These are phyloP conservation scores for Akabosia matsudoensis DNA, from an alignment of 1,140 invertebrate genomes.

Conservation along the genomic window DNA sequence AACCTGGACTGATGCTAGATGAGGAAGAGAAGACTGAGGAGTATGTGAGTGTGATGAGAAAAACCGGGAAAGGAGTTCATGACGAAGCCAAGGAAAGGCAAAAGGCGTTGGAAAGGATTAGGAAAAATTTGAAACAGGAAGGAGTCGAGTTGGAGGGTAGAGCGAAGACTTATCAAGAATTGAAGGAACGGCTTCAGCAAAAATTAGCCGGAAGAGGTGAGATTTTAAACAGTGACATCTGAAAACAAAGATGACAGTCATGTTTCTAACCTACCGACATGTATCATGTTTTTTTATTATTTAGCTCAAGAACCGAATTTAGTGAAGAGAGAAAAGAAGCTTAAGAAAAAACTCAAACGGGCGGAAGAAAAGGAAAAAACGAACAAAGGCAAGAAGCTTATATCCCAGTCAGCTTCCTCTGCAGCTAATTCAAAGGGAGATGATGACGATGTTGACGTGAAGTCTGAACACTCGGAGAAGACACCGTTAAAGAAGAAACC, in stretches of 20 bases:
- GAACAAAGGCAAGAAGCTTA: slow-evolving; percentile 36
- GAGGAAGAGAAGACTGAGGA: slow-evolving; percentile 35
- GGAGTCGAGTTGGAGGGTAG: background rate
- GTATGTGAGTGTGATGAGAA: slow-evolving; percentile 38
- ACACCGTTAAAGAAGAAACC: slow-evolving; percentile 38
- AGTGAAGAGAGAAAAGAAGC: slow-evolving; percentile 26
- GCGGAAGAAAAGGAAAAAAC: background rate
- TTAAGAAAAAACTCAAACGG: slow-evolving; percentile 29
- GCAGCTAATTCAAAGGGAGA: slow-evolving; percentile 7
- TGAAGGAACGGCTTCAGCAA: slow-evolving; percentile 25
- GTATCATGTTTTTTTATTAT: background rate
- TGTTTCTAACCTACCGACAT: too few species aligned
- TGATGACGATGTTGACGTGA: background rate
- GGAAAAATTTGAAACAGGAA: slow-evolving; percentile 18
- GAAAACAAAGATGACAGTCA: background rate
- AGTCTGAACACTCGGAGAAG: slow-evolving; percentile 27
- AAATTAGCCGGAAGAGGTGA: slow-evolving; percentile 25
- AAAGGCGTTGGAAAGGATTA: background rate
- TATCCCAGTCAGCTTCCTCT: slow-evolving; percentile 37
- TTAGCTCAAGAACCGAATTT: slow-evolving; percentile 4
- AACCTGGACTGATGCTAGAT: background rate
- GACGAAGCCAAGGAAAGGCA: background rate
- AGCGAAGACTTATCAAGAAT: slow-evolving; percentile 12
- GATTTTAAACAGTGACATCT: background rate
- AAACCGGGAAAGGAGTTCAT: slow-evolving; percentile 1